Percentiles rank a stretch among this genome's conserved stretches.
phyloP scores from a whole-genome alignment of 1,140 invertebrate genomes.

The Drosophila murphyi region DNA sequence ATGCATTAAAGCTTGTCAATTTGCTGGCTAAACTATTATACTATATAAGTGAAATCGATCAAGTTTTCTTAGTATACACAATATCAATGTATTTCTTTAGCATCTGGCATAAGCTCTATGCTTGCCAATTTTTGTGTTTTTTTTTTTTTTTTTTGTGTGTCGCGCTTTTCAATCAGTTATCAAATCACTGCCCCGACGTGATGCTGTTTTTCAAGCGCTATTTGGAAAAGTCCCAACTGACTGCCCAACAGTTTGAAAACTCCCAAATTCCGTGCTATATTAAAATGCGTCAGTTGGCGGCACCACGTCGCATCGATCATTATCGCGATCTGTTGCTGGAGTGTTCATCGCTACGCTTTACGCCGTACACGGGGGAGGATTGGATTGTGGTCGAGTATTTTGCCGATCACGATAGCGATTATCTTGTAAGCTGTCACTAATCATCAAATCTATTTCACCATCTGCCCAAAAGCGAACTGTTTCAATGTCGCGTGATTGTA shows the following conservation, averaged over 20 bases:
- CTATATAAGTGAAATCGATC: conserved; percentile 12
- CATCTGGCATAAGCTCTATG: conserved; percentile 10
- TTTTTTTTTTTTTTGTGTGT: background rate
- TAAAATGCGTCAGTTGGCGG: conserved; percentile 74
- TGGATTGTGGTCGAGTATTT: conserved; percentile 82
- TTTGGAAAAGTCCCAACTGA: conserved; percentile 74
- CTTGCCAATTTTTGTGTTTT: conserved; percentile 40
- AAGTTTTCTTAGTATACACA: conserved; percentile 28
- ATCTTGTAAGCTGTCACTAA: conserved; percentile 65
- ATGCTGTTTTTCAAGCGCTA: conserved; percentile 81
- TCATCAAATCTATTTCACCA: background rate
- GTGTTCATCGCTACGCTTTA: conserved; percentile 60
- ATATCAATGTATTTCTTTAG: conserved; percentile 2
- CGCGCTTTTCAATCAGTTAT: conserved; percentile 22
- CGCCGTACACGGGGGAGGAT: conserved; percentile 69
- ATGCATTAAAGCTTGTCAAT: background rate
- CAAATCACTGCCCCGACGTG: conserved; percentile 10
- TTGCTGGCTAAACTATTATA: background rate
- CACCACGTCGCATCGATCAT: conserved; percentile 57
- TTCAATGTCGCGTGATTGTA: background rate
- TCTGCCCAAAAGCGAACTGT: conserved; percentile 2
- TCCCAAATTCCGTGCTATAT: conserved; percentile 72
- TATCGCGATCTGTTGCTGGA: conserved; percentile 64
- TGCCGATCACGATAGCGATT: conserved; percentile 76
- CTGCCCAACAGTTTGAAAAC: conserved; percentile 69